Evolutionary conservation across 2,113 vertebrate genomes (phyloP).

Genomic region (Amblyopsis rosae): DNA sequence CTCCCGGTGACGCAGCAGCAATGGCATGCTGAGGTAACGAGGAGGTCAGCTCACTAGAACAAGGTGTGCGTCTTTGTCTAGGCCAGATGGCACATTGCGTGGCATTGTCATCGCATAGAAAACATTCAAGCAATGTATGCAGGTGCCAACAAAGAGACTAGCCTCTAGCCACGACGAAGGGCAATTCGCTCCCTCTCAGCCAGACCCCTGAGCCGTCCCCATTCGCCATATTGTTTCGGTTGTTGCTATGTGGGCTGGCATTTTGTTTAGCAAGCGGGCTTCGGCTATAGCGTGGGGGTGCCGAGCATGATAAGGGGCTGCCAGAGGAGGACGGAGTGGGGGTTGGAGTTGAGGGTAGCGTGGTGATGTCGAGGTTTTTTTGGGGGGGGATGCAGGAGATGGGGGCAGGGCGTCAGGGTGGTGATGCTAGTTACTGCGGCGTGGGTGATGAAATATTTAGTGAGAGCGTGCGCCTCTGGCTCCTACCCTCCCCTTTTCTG

Average conservation of each 20-base stretch:
- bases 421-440: constrained; percentile 19
- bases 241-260: constrained; percentile 40
- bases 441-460: constrained; percentile 83
- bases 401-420: constrained; percentile 66
- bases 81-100: constrained; percentile 5
- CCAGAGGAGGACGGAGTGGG: constrained; percentile 21
- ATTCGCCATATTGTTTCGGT: constrained; percentile 52
- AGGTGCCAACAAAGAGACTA: constrained; percentile 18
- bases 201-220: constrained; percentile 21
- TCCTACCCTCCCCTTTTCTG: constrained; percentile 46
- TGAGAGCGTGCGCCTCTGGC: constrained; percentile 75
- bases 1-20: constrained; percentile 24
- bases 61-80: constrained; percentile 36
- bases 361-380: constrained; percentile 34
- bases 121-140: background rate
- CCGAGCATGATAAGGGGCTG: constrained; percentile 68
- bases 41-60: constrained; percentile 37
- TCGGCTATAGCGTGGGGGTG: constrained; percentile 50
- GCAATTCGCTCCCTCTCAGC: constrained; percentile 6
- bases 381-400: constrained; percentile 53
- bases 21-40: constrained; percentile 27
- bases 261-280: constrained; percentile 56
- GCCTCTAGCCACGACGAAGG: constrained; percentile 1
- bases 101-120: background rate
- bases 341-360: constrained; percentile 48